phyloP scores from a whole-genome alignment of 2,113 vertebrate genomes.

The Struthio camelus region DNA sequence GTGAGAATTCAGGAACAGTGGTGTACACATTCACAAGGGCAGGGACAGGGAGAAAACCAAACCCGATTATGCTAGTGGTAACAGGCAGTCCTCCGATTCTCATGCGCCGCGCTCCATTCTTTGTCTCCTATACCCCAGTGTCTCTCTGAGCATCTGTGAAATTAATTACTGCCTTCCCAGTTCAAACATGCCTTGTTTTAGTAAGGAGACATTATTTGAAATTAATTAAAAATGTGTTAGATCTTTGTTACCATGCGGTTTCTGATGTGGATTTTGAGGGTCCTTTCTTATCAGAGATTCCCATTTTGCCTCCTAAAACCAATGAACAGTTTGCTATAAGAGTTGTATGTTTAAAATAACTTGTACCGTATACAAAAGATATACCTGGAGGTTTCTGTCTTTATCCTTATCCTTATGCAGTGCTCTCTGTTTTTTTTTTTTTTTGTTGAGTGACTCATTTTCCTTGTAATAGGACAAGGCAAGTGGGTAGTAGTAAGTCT shows the following conservation, averaged over 20 bases:
- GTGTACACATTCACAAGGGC: not conserved
- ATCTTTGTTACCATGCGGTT: not conserved
- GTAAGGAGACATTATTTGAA: not conserved
- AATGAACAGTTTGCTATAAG: not conserved
- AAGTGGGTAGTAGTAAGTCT: not conserved
- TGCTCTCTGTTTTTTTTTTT: not conserved
- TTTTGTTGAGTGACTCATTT: not conserved
- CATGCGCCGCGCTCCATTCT: accelerated
- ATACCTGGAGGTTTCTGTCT: not conserved
- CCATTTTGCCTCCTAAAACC: not conserved
- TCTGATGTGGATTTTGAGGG: not conserved
- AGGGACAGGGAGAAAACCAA: not conserved
- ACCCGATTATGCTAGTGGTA: not conserved
- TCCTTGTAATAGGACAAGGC: not conserved
- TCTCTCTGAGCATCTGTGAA: not conserved
- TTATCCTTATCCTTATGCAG: not conserved
- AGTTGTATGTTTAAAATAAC: not conserved
- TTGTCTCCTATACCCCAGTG: not conserved
- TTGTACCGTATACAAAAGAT: not conserved
- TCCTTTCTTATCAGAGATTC: not conserved
- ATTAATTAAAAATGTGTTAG: not conserved
- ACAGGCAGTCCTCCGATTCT: not conserved
- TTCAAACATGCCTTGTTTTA: not conserved
- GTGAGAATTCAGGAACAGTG: not conserved
- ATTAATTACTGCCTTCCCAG: accelerated